A percentile compares a stretch with the other conserved stretches of the same genome.
phyloP scores from a whole-genome alignment of 35 echinoderm and acorn worm species.

The Nesometra sesokonis region DNA sequence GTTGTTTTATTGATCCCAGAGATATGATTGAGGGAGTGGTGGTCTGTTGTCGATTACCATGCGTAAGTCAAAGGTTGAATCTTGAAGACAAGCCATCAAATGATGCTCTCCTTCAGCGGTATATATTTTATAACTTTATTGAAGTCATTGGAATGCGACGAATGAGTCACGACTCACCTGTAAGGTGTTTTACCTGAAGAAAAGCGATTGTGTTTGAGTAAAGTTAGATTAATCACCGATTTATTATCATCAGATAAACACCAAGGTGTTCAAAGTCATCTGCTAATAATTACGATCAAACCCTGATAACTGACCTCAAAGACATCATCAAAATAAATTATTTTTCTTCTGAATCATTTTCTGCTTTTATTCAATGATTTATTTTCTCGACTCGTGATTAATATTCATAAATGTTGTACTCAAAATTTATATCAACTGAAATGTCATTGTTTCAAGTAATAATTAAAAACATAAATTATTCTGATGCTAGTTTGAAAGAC shows the following conservation, averaged over 20 bases:
- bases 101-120: neutral
- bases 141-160: neutral
- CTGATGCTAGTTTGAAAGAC: too few species aligned
- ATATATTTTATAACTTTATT: neutral
- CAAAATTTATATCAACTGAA: too few species aligned
- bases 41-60: neutral
- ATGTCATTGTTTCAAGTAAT: too few species aligned
- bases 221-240: neutral
- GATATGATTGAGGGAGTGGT: neutral
- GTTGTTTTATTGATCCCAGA: neutral
- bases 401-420: too few species aligned
- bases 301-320: neutral
- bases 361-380: neutral
- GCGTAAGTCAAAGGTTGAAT: neutral
- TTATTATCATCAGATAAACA: neutral
- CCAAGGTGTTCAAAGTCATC: neutral
- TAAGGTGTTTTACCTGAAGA: neutral
- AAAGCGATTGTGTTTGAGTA: neutral
- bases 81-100: neutral
- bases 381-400: too few species aligned
- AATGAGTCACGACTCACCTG: neutral
- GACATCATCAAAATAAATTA: neutral
- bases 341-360: neutral
- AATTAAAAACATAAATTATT: too few species aligned
- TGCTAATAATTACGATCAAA: neutral